Percentiles rank a stretch among this genome's conserved stretches.
phyloP scores from a whole-genome alignment of 2,888 invertebrate species.

The Bellardia bayeri region DNA sequence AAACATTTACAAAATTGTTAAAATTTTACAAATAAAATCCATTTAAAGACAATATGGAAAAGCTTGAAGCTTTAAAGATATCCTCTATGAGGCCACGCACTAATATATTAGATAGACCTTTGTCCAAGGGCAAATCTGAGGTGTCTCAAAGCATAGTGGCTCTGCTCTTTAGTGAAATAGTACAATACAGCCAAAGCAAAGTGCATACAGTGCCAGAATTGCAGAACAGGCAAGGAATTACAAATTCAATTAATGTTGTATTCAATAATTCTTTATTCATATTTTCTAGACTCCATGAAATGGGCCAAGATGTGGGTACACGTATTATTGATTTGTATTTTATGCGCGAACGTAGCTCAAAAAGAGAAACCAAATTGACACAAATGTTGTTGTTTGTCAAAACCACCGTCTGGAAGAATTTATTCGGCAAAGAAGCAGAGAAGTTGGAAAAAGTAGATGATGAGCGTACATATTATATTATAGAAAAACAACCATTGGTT shows the following conservation, averaged over 20 bases:
- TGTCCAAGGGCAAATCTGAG: conserved; percentile 96
- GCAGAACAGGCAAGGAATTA: conserved; percentile 91
- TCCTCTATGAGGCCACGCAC: conserved; percentile 83
- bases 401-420: conserved; percentile 98
- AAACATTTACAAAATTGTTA: conserved; percentile 3
- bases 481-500: conserved; percentile 98
- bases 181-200: conserved; percentile 98
- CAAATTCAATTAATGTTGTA: neutral
- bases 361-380: conserved; percentile 96
- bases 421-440: conserved; percentile 99
- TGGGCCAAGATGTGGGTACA: conserved; percentile 97
- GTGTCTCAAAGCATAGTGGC: conserved; percentile 97
- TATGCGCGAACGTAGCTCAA: conserved; percentile 95
- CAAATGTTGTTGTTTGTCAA: conserved; percentile 98
- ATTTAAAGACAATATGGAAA: conserved; percentile 78
- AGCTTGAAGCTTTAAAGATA: conserved; percentile 82
- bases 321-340: conserved; percentile 97
- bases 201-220: conserved; percentile 97
- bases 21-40: neutral
- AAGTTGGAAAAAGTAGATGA: conserved; percentile 99
- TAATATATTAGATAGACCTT: conserved; percentile 93
- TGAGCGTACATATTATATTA: conserved; percentile 98
- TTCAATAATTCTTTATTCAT: conserved; percentile 21
- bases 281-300: conserved; percentile 91
- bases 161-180: conserved; percentile 98